Percentiles rank a stretch among this genome's conserved stretches.
phyloP scores from a whole-genome alignment of 2,888 invertebrate genomes.

The Diogma glabrata region DNA sequence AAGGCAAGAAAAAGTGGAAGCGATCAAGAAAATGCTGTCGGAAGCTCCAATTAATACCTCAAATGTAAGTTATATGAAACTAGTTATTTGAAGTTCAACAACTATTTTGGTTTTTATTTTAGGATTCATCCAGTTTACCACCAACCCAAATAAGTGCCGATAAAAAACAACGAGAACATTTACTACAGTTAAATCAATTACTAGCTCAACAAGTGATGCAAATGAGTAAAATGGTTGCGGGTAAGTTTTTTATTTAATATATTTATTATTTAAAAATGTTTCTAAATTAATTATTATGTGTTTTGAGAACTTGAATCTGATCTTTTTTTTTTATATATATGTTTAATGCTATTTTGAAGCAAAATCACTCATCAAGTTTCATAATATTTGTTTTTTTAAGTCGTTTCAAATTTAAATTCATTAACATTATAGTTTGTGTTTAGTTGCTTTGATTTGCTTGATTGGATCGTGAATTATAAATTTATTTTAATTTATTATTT shows the following conservation, averaged over 20 bases:
- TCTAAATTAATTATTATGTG: conserved; percentile 14
- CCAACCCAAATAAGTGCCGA: conserved; percentile 71
- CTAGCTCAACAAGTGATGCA: conserved; percentile 89
- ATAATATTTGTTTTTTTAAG: too few relatives aligned
- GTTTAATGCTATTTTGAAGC: too few relatives aligned
- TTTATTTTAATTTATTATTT: too few relatives aligned
- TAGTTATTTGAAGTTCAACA: conserved; percentile 10
- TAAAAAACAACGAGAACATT: conserved; percentile 77
- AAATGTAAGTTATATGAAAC: conserved; percentile 27
- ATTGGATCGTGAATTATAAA: too few relatives aligned
- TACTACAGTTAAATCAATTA: conserved; percentile 83
- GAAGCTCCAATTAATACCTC: conserved; percentile 42
- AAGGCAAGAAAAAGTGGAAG: conserved; percentile 76
- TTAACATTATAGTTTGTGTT: too few relatives aligned
- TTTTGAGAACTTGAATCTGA: background rate
- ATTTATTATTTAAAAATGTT: conserved; percentile 8
- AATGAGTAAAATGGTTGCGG: conserved; percentile 91
- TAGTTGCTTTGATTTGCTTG: too few relatives aligned
- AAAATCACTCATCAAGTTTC: too few relatives aligned
- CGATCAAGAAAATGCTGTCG: conserved; percentile 82
- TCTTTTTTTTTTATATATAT: conserved; percentile 8
- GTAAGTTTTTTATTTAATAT: conserved; percentile 39
- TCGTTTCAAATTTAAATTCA: too few relatives aligned
- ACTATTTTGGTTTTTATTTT: conserved; percentile 22
- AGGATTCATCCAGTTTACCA: conserved; percentile 35